Evolutionary conservation across 2,888 invertebrate species (phyloP), one percentile per base, ranked within the genome.

Genomic region (Aricia artaxerxes): DNA sequence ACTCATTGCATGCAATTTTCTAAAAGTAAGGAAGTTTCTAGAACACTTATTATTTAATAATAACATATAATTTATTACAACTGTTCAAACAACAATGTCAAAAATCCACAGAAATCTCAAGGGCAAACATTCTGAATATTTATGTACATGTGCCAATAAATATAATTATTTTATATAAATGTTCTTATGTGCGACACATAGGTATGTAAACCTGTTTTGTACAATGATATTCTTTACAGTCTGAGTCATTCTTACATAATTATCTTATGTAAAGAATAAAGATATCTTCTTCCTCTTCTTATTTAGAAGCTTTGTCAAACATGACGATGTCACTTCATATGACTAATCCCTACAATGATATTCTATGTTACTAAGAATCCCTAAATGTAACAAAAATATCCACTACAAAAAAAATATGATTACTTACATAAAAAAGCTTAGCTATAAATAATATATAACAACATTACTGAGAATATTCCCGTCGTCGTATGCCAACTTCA

Each of bases 101-200:
- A 31, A 69, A 31, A 35, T 69, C 4, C 35, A 35, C 69, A 35
- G 4, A 35, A 35, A 35, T 69, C 11, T 69, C 69, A 69, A 69
- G 69, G 69, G 69, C 69, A 69, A 69, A 69, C 69, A 69, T 69
- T 69, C 5, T 69, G 13, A 35, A 69, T 69, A 69, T 35, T 69
- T 35, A 69, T 24, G 24, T 69, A 13, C 13, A 4, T 64, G 24
- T 9, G n/a, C 24, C 4, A 69, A 35, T 38, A 35, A 69, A 69
- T 57, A 69, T 69, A n/a, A n/a, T n/a, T n/a, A 69, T 69, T 69
- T 38, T 5, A 69, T 69, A 38, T 69, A 5, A 38, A 69, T 69
- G 6, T 38, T 69, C 35, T 16, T 69, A 38, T 69, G 38, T 69
- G 69, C 35, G 16, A 69, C 69, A 69, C 16, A 38, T 5, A 64